phyloP scores from a whole-genome alignment of 1,140 invertebrate genomes.

The Hetaerina americana region DNA sequence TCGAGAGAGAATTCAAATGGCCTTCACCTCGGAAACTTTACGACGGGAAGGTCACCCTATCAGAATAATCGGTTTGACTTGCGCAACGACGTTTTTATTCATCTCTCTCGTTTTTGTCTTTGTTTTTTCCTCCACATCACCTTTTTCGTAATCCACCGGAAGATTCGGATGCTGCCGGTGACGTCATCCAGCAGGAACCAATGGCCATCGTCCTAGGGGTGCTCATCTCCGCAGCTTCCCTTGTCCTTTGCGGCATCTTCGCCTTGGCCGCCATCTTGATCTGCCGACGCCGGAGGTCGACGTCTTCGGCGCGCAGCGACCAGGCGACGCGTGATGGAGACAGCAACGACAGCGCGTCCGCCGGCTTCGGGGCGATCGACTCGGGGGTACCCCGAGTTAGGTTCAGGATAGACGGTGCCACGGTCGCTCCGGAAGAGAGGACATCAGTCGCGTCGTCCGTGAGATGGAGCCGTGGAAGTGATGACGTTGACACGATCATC shows the following conservation, averaged over 20 bases:
- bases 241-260: conserved; percentile 2
- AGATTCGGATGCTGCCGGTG: neutral
- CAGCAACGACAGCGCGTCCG: neutral
- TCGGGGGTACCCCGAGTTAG: neutral
- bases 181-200: neutral
- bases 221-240: neutral
- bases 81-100: too few species aligned
- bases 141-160: neutral
- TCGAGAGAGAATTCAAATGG: too few species aligned
- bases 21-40: too few species aligned
- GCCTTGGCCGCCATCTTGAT: conserved; percentile 1
- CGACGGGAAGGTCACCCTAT: too few species aligned
- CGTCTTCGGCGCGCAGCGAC: neutral
- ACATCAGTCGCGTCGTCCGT: neutral
- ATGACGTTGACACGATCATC: neutral
- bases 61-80: too few species aligned
- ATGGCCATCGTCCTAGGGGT: conserved; percentile 4
- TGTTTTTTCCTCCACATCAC: too few species aligned
- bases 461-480: neutral
- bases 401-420: neutral
- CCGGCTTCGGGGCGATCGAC: neutral
- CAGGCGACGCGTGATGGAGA: neutral
- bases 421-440: neutral
- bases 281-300: conserved; percentile 1
- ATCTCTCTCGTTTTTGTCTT: too few species aligned